Percentiles rank a stretch among this genome's conserved stretches.
These are phyloP conservation scores for Lampris megalopsis DNA, from an alignment of 2,113 vertebrate species.

Conservation along the genomic window DNA sequence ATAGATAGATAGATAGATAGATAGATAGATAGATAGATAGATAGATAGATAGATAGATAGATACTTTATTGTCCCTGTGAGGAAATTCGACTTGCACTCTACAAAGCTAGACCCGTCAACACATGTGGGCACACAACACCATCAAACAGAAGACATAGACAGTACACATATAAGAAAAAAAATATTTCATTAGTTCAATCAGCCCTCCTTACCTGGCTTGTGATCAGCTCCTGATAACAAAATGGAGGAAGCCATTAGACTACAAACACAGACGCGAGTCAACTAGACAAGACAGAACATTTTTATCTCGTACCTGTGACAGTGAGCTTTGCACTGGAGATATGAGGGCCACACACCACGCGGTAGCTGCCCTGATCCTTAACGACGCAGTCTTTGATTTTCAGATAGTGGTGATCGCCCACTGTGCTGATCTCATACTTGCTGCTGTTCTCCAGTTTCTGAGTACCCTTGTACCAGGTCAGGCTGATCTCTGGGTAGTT, in stretches of 20 bases:
- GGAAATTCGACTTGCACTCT: too few relatives aligned
- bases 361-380: slow-evolving; percentile 95
- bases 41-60: too few relatives aligned
- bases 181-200: background rate
- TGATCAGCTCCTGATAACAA: slow-evolving; percentile 9
- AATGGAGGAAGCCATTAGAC: background rate
- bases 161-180: too few relatives aligned
- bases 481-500: slow-evolving; percentile 97
- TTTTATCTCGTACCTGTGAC: slow-evolving; percentile 88
- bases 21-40: too few relatives aligned
- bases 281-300: background rate
- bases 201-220: slow-evolving; percentile 27
- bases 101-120: too few relatives aligned
- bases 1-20: too few relatives aligned
- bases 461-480: slow-evolving; percentile 97
- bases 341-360: slow-evolving; percentile 95
- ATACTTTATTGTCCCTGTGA: too few relatives aligned
- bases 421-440: slow-evolving; percentile 90
- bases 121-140: too few relatives aligned
- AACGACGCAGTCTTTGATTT: slow-evolving; percentile 87
- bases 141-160: too few relatives aligned
- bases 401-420: slow-evolving; percentile 88
- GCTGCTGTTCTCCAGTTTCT: slow-evolving; percentile 88
- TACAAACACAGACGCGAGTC: background rate
- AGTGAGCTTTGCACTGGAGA: slow-evolving; percentile 92